Base-by-base conservation (phyloP, 2,797 vertebrate species). In the Acanthurus lineatus region DNA sequence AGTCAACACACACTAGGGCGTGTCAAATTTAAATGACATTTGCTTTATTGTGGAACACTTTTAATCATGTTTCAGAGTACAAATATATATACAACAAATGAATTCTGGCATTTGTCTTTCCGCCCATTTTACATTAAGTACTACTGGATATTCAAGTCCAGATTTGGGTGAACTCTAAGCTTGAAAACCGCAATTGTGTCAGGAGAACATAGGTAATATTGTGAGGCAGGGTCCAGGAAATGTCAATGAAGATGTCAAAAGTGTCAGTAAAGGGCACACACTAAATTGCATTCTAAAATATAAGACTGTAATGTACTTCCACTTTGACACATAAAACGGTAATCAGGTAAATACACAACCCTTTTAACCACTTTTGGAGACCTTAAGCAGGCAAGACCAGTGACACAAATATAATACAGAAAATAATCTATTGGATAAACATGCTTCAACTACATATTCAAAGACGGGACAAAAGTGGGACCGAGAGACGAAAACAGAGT, bases 391-490 rank as follows among this genome's bases (percentile, higher is more conserved):
- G 62, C 48, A 83, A 78, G 57, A 86, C 69, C 71, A 86, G 56
- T 54, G 69, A 84, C 59, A 90, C 75, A 72, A 57, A 82, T 64
- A 73, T 77, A 7, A 89, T 81, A 88, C 76, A 89, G 84, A 85
- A 88, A 86, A 81, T 48, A 61, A 68, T 88, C 85, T 83, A 84
- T 84, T 77, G 72, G 78, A 90, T 84, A 87, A 82, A 91, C 92
- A 92, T 93, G 89, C 89, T 89, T 88, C 47, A 86, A 88, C 90
- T 92, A 90, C 81, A 81, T 86, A 68, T 69, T 84, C 81, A 89
- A 92, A 91, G 92, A 89, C 86, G 2, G 81, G 82, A 91, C 87
- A 88, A 82, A 84, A 77, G 54, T 76, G 82, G 73, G 70, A 82
- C 48, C 64, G 71, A 86, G 78, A 77, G 57, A 84, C 61, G 3